Evolutionary conservation across 2,888 invertebrate species (phyloP), one percentile per base, ranked within the genome.

Genomic region (Hesperia comma): DNA sequence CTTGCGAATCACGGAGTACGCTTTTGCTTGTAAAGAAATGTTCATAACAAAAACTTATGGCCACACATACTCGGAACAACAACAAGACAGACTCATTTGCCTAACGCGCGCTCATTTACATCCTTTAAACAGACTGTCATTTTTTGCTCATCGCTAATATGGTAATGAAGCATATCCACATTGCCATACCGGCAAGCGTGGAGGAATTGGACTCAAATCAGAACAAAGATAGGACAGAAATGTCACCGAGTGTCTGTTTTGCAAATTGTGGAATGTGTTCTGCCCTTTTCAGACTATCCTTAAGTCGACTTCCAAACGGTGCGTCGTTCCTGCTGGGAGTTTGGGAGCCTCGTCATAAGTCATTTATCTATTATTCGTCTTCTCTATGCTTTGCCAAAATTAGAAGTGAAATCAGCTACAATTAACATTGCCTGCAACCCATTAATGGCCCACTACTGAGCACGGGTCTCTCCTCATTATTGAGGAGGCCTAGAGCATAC

Each of bases 141-240:
- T 21, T 21, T 51, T 51, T 21, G 14, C 21, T 19, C 51, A 21
- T 51, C 21, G 21, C 51, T 14, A 19, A 51, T 21, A 51, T 51
- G 51, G 51, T 51, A 51, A 51, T 51, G 51, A 51, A 51, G 14
- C 14, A 21, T 14, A 14, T 46, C 15, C 19, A 19, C 46, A 51
- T 51, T 51, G 6, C 51, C 21, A 14, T 21, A 14, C 21, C 10
- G 51, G 51, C 19, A 51, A 19, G 21, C 51, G 51, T 21, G 51
- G 21, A 21, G 21, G 21, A 21, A 51, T 19, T 51, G 12, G 14
- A 12, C 51, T 51, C 51, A 21, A 19, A 14, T 21, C 51, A 51
- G 17, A 46, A 46, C 43, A 17, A 46, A 46, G 43, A 46, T 17
- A n/a, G 7, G 43, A 1, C 43, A 17, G 43, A 46, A 46, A 46